These are phyloP conservation scores for Antennarius maculatus DNA, from an alignment of 2,797 vertebrate genomes.

Conservation along the genomic window DNA sequence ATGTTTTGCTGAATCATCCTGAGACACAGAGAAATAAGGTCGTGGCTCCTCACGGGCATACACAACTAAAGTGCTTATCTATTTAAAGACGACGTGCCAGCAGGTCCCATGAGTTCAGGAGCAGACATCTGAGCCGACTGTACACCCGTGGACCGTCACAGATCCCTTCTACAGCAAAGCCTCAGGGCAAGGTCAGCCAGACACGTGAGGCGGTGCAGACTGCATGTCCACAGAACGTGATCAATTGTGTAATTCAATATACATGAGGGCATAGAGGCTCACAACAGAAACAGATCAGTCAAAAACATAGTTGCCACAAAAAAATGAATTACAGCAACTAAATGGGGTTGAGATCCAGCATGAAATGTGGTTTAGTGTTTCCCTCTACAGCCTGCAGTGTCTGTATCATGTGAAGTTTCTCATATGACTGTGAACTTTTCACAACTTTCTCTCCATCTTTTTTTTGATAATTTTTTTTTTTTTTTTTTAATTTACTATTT, in stretches of 20 bases:
- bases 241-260: constrained; percentile 36
- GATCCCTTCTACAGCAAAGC: constrained; percentile 75
- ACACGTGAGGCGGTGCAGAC: constrained; percentile 22
- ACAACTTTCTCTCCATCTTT: constrained; percentile 6
- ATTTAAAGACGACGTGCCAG: constrained; percentile 80
- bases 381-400: not conserved
- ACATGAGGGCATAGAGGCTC: constrained; percentile 23
- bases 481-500: no score
- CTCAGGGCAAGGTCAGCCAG: constrained; percentile 67
- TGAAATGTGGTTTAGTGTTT: constrained; percentile 33
- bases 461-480: not conserved
- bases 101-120: constrained; percentile 46
- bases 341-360: not conserved
- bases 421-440: constrained; percentile 53
- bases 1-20: constrained; percentile 69
- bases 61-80: constrained; percentile 80
- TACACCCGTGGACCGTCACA: constrained; percentile 62
- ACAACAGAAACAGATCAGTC: constrained; percentile 18
- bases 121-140: constrained; percentile 71
- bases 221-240: constrained; percentile 38
- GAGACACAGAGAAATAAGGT: constrained; percentile 56
- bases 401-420: constrained; percentile 56
- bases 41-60: constrained; percentile 41
- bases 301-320: constrained; percentile 1
- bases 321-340: no score